Evolutionary conservation across 2,113 vertebrate genomes (phyloP), one percentile per base, ranked within the genome.

Genomic region (Scytalopus superciliaris): DNA sequence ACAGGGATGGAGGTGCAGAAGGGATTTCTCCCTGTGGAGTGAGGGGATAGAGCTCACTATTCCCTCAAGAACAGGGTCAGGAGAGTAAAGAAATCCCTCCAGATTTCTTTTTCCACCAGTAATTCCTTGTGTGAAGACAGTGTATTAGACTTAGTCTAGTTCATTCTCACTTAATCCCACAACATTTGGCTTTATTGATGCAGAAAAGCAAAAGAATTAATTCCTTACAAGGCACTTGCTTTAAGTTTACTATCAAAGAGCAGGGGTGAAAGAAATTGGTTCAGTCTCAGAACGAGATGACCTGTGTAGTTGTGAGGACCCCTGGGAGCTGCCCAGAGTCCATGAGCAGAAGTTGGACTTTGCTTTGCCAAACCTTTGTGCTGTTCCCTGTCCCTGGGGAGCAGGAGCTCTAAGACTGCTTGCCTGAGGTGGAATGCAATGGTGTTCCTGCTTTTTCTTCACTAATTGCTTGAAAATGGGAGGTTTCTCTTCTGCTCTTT

Each of bases 381-480:
- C 87, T 79, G 67, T 77, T 94, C 49, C 76, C 39, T 85, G 49
- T 70, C 37, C 84, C 12, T 3, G 42, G 25, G 74, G 53, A 80
- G 60, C 47, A 27, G 57, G 80, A 94, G 27, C 19, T 30, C 17
- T 0, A 2, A 22, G 63, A 69, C 19, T 27, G 66, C 66, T 80
- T 90, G 72, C 18, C 62, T 18, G 39, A 27, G 35, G 69, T 82
- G 81, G 79, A 63, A 84, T 72, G 72, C 67, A 14, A 19, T 0
- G 23, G 22, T n/a, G 1, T 57, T 79, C 30, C 56, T 53, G 21
- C 9, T 92, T 75, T 83, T 67, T 77, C 35, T 31, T 93, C 84
- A 56, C 47, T 68, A 12, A 72, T 39, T 84, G 72, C 85, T 92
- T 86, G 80, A 49, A 93, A 81, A 73, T 13, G 50, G 57, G 72